Evolutionary conservation across 2,113 vertebrate genomes (phyloP), one percentile per base, ranked within the genome.

Genomic region (Columba janthina): DNA sequence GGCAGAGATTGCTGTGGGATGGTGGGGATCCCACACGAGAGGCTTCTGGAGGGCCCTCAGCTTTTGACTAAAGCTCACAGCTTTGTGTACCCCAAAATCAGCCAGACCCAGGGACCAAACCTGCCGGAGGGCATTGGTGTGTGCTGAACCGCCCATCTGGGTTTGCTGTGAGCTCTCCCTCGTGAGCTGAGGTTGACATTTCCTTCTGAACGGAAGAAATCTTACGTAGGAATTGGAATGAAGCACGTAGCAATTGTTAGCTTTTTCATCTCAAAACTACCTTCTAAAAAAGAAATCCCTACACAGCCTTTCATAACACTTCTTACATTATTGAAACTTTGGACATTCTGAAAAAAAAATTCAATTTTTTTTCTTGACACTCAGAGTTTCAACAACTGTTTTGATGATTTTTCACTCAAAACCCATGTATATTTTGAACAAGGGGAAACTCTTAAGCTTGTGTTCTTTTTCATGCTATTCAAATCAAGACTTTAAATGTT

Each of bases 121-220:
- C 26, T 78, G 61, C 40, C 0, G 1, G 18, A 65, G 8, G 17
- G 10, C n/a, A 3, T 32, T 18, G 17, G 14, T 50, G 24, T 0
- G 0, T 77, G 32, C 31, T 76, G 42, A 4, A 9, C 32, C 36
- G 12, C 62, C 19, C 0, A 0, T 60, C 58, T 18, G 48, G 53
- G 32, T 54, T 86, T 76, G 57, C 14, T 54, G 58, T 16, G 11
- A 74, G 17, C 75, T 70, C 22, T 78, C 34, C 36, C n/a, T 62
- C 56, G 20, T 32, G 16, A 80, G 38, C 48, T 10, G 15, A 73
- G 32, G 7, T 34, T 6, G 21, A 19, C 4, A 3, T 51, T 60
- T 54, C 38, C 72, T 80, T 73, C 19, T 56, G n/a, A 69, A 65
- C 5, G 11, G 32, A 65, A 84, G 31, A 58, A 36, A 25, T n/a